Conservation (phyloP, 2,797 vertebrate genomes). For the Novumbra hubbsi region DNA sequence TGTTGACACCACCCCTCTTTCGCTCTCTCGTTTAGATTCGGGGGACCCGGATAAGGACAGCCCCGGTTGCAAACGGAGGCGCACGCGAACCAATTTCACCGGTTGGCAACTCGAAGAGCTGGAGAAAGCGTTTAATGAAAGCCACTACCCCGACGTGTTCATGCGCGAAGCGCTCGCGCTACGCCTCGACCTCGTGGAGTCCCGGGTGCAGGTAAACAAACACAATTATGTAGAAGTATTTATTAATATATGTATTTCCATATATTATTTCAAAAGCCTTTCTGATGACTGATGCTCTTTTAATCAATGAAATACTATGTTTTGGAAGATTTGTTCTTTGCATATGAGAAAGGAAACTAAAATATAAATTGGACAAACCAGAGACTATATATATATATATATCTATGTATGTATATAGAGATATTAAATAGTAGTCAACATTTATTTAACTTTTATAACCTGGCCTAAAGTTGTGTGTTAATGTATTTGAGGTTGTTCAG, state of each 20-base stretch:
- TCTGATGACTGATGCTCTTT: neutral
- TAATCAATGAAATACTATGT: neutral
- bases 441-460: no score
- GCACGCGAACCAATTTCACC: conserved; percentile 97
- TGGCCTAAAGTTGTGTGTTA: neutral
- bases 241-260: neutral
- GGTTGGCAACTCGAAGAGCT: conserved; percentile 98
- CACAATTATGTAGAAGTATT: conserved; percentile 5
- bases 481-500: neutral
- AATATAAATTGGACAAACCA: neutral
- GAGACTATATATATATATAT: no score
- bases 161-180: conserved; percentile 97
- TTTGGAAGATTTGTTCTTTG: neutral
- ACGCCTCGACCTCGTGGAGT: conserved; percentile 94
- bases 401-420: no score
- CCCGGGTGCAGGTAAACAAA: conserved; percentile 92
- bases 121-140: conserved; percentile 97
- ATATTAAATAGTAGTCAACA: no score
- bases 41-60: conserved; percentile 96
- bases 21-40: conserved; percentile 68
- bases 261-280: neutral
- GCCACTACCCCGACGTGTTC: conserved; percentile 97
- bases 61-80: conserved; percentile 93
- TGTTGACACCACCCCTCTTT: neutral
- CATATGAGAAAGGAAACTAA: neutral